Percentiles rank a stretch among this genome's conserved stretches.
phyloP scores from a whole-genome alignment of 1,140 invertebrate genomes.

The Sinella curviseta region DNA sequence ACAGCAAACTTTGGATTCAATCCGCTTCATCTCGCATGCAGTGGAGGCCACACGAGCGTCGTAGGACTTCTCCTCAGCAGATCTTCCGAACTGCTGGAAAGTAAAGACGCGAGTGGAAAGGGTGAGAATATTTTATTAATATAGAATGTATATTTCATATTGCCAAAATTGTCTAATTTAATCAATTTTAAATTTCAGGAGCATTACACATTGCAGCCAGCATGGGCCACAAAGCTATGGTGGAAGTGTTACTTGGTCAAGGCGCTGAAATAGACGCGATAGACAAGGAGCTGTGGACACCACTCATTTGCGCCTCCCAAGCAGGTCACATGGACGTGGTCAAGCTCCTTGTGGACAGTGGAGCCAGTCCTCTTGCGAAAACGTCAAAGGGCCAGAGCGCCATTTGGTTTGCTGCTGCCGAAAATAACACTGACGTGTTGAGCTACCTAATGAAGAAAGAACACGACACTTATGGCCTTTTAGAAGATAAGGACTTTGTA shows the following conservation, averaged over 20 bases:
- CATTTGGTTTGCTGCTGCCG: conserved; percentile 93
- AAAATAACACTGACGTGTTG: conserved; percentile 91
- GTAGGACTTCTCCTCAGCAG: conserved; percentile 89
- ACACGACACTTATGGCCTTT: conserved; percentile 90
- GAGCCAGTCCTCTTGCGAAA: conserved; percentile 87
- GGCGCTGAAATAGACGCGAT: conserved; percentile 96
- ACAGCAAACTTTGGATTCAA: conserved; percentile 89
- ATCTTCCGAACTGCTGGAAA: conserved; percentile 87
- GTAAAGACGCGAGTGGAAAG: conserved; percentile 87
- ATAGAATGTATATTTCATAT: conserved; percentile 85
- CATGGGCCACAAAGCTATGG: background rate
- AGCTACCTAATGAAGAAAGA: conserved; percentile 95
- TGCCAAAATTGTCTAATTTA: conserved; percentile 90
- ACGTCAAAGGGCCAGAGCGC: conserved; percentile 90
- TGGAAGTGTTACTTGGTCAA: conserved; percentile 87
- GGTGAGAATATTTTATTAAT: too few relatives aligned
- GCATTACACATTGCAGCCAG: background rate
- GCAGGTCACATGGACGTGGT: conserved; percentile 93
- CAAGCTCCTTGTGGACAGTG: conserved; percentile 88
- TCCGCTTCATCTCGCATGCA: conserved; percentile 90
- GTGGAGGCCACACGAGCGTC: conserved; percentile 90
- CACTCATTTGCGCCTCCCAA: conserved; percentile 90
- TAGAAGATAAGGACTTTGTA: conserved; percentile 92
- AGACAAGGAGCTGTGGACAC: conserved; percentile 93
- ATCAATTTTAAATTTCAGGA: conserved; percentile 71